Evolutionary conservation across 1,140 invertebrate genomes (phyloP), one percentile per base, ranked within the genome.

Genomic region (Neomicropteryx cornuta): DNA sequence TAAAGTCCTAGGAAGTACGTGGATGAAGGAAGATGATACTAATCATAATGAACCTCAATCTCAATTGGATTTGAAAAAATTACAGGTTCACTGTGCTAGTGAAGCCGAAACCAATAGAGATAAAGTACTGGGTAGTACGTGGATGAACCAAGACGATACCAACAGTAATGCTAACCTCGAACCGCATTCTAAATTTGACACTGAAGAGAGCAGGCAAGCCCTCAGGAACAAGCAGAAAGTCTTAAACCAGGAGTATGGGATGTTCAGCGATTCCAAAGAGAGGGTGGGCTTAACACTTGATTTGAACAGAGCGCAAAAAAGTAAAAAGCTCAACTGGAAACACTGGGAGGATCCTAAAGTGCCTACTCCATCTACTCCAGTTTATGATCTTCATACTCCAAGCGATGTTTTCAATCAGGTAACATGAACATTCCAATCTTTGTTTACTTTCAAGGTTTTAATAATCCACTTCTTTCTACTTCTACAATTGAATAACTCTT

Each of bases 91-190:
- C n/a, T n/a, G n/a, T n/a, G n/a, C n/a, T 24, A 39, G 41, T 10
- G 54, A 62, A 51, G 58, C 58, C 0, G 56, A 47, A 45, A 40
- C 49, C 16, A 62, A 62, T 38, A 64, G 51, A 41, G 10, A 50
- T 4, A 62, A 64, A 49, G 53, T 62, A 16, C 44, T 62, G 3
- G 53, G 53, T 63, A 49, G 60, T 59, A n/a, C n/a, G n/a, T n/a
- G n/a, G n/a, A n/a, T n/a, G n/a, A n/a, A n/a, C n/a, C n/a, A n/a
- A n/a, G n/a, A n/a, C n/a, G n/a, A n/a, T n/a, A n/a, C 35, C 2
- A 51, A 54, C 43, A 5, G 36, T 24, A 39, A 23, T 23, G 17
- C 20, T 17, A 41, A 29, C 29, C 35, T 42, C 23, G n/a, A 18
- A 1, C 33, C 44, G 4, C 44, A 44, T 31, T 43, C 33, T 33